Conservation (phyloP, 2,797 vertebrate species). For the Sebastes umbrosus region DNA sequence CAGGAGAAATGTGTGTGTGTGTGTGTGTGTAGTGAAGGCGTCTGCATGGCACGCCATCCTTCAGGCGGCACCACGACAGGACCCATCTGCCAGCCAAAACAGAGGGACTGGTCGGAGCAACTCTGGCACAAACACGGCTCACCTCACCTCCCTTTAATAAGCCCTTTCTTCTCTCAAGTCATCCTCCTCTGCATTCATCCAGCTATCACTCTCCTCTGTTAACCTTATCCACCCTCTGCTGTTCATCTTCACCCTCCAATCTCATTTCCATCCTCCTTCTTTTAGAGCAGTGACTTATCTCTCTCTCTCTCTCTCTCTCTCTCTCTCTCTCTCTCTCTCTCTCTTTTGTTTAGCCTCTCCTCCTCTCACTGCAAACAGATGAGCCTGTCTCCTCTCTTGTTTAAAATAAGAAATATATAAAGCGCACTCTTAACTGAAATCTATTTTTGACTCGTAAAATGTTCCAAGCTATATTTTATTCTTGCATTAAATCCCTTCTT, state of each 20-base stretch:
- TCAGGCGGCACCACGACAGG: conserved; percentile 71
- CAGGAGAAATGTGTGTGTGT: conserved; percentile 19
- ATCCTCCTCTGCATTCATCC: conserved; percentile 10
- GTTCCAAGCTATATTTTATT: conserved; percentile 39
- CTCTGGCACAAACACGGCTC: conserved; percentile 43
- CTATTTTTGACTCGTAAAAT: conserved; percentile 38
- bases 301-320: neutral
- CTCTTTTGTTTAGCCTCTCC: conserved; percentile 3
- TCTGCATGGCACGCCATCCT: conserved; percentile 57
- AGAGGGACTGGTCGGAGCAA: conserved; percentile 43
- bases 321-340: no score
- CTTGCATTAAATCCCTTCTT: conserved; percentile 31
- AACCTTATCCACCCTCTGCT: neutral
- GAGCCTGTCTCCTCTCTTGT: conserved; percentile 7
- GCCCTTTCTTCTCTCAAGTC: conserved; percentile 7
- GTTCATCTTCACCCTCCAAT: conserved; percentile 2
- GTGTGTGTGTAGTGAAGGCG: conserved; percentile 15
- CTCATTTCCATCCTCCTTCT: conserved; percentile 22
- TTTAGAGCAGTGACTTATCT: conserved; percentile 14
- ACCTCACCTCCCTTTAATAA: conserved; percentile 43
- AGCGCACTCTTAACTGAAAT: conserved; percentile 6
- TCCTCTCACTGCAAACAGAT: conserved; percentile 27
- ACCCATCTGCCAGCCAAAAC: conserved; percentile 73
- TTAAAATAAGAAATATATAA: conserved; percentile 11
- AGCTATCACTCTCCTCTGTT: conserved; percentile 19